Percentiles rank a stretch among this genome's conserved stretches.
phyloP scores from a whole-genome alignment of 2,797 vertebrate species.

The Acrossocheilus fasciatus region DNA sequence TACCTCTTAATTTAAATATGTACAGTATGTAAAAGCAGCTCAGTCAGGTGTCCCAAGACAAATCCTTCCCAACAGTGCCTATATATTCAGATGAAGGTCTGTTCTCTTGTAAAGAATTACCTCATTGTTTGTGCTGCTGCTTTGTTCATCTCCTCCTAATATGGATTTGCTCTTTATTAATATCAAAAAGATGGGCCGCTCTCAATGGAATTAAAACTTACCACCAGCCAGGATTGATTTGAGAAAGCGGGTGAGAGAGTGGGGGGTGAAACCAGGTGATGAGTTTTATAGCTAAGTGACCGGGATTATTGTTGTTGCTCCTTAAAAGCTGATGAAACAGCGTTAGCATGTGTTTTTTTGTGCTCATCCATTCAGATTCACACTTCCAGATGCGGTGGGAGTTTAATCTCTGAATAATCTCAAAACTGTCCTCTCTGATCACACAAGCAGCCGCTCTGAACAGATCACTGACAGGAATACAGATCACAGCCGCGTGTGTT shows the following conservation, averaged over 20 bases:
- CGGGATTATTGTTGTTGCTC: background rate
- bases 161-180: slow-evolving; percentile 31
- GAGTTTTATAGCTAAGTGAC: background rate
- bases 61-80: background rate
- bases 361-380: background rate
- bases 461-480: slow-evolving; percentile 12
- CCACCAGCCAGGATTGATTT: background rate
- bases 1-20: background rate
- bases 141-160: background rate
- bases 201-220: slow-evolving; percentile 14
- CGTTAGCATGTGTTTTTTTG: background rate
- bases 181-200: background rate
- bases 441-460: background rate
- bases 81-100: background rate
- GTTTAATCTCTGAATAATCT: background rate
- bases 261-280: background rate
- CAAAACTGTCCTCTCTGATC: background rate
- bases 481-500: background rate
- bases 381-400: background rate
- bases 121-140: slow-evolving; percentile 3
- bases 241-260: background rate
- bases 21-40: background rate
- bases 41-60: background rate
- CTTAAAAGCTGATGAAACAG: background rate
- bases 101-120: background rate